phyloP scores from a whole-genome alignment of 1,140 invertebrate genomes.

The Drosophila bocqueti region DNA sequence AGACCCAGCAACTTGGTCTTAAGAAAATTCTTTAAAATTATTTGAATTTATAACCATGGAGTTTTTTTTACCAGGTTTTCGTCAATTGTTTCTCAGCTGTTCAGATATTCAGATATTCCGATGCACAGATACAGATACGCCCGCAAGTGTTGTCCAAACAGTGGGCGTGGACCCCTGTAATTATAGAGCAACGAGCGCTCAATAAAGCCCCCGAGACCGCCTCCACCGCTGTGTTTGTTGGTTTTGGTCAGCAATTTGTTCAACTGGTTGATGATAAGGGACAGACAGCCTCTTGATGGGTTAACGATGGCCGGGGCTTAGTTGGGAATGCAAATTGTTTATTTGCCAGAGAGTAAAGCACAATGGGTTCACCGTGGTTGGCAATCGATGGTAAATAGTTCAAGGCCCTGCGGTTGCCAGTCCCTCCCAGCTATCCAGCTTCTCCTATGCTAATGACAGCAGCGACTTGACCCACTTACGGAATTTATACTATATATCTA shows the following conservation, averaged over 20 bases:
- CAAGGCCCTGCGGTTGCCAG: constrained; percentile 14
- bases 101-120: constrained; percentile 15
- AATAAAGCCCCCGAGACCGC: constrained; percentile 38
- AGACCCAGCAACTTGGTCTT: not conserved
- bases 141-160: constrained; percentile 66
- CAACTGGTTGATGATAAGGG: constrained; percentile 55
- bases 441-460: constrained; percentile 53
- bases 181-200: constrained; percentile 59
- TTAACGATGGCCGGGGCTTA: constrained; percentile 50
- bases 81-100: not conserved
- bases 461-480: constrained; percentile 60
- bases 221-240: constrained; percentile 39
- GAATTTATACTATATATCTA: not conserved
- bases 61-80: not conserved
- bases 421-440: not conserved
- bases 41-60: no score
- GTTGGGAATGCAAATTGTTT: constrained; percentile 81
- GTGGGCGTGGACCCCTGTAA: constrained; percentile 58
- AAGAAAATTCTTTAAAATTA: fast-evolving
- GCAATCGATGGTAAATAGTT: constrained; percentile 31
- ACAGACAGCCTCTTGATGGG: constrained; percentile 35
- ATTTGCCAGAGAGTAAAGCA: constrained; percentile 58
- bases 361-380: constrained; percentile 54
- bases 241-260: constrained; percentile 73
- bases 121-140: constrained; percentile 38